These are phyloP conservation scores for Manacus vitellinus DNA, from an alignment of 2,113 vertebrate genomes.

Conservation along the genomic window DNA sequence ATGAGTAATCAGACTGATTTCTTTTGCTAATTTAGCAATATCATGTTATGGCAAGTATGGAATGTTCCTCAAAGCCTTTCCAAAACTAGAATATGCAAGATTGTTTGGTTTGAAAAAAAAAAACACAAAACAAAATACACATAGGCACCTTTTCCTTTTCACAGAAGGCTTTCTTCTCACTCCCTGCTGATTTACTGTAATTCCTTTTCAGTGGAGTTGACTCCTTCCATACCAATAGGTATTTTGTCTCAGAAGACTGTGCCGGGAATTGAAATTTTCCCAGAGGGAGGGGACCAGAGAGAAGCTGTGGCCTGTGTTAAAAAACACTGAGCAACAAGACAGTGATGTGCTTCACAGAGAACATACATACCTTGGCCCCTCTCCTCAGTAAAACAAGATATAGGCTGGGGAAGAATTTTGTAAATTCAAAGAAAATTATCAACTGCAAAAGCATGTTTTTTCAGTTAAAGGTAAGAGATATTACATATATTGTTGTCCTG, in stretches of 20 bases:
- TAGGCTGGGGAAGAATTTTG: background rate
- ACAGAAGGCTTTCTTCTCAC: background rate
- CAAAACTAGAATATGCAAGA: background rate
- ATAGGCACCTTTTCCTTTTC: background rate
- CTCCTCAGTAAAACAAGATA: background rate
- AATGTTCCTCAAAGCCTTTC: background rate
- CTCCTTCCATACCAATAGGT: background rate
- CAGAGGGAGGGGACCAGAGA: background rate
- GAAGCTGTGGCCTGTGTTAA: background rate
- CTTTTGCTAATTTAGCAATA: background rate
- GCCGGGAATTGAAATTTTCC: background rate
- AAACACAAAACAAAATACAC: background rate
- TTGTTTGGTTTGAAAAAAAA: background rate
- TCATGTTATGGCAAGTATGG: fast-evolving
- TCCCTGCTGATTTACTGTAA: background rate
- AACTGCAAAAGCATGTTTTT: background rate
- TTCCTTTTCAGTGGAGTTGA: background rate
- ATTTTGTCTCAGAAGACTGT: background rate
- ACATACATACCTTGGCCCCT: background rate
- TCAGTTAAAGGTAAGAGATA: background rate
- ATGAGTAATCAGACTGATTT: background rate
- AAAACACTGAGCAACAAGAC: background rate
- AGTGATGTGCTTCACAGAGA: background rate
- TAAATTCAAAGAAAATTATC: background rate
- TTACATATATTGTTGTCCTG: background rate